Evolutionary conservation across 2,888 invertebrate species (phyloP).

Genomic region (Acanthosepion esculentum): DNA sequence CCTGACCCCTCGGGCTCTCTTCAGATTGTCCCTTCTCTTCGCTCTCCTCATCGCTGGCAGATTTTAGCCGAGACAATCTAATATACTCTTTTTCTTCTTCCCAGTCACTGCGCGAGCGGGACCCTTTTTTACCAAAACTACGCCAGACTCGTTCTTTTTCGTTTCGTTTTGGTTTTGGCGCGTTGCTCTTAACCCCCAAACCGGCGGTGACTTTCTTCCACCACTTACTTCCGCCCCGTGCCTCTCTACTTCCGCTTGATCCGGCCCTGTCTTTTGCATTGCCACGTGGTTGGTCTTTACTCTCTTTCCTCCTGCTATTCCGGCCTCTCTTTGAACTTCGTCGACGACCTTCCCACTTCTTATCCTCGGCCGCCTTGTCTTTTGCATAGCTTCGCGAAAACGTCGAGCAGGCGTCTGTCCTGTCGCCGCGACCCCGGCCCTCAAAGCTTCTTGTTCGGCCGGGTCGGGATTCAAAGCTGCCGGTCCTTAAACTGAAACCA

Average conservation of each 20-base stretch:
- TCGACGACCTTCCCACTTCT: neutral
- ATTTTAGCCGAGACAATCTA: neutral
- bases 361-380: neutral
- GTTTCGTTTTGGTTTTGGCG: neutral
- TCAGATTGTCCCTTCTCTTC: neutral
- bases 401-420: neutral
- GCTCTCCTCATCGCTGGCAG: neutral
- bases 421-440: neutral
- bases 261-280: neutral
- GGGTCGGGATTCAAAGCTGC: neutral
- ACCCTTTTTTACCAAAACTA: neutral
- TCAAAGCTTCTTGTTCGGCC: neutral
- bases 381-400: neutral
- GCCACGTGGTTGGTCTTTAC: neutral
- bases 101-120: neutral
- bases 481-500: neutral
- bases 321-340: neutral
- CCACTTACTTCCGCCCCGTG: neutral
- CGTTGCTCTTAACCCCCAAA: neutral
- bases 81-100: neutral
- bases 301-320: neutral
- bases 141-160: neutral
- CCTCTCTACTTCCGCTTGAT: neutral
- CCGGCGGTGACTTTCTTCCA: neutral
- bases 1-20: neutral